phyloP scores from a whole-genome alignment of 2,113 vertebrate species.

The Sylvia atricapilla region DNA sequence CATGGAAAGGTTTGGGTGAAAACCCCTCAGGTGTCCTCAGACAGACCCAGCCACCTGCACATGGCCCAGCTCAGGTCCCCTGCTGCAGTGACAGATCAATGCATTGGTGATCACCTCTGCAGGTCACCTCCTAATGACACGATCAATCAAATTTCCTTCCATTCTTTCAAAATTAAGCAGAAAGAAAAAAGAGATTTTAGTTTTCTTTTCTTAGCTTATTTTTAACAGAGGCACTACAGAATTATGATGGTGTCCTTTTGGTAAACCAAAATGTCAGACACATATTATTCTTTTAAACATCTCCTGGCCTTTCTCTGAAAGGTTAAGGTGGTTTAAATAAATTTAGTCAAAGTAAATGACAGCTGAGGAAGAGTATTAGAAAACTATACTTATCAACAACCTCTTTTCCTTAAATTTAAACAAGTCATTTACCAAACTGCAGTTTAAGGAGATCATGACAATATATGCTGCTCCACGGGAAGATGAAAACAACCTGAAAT shows the following conservation, averaged over 20 bases:
- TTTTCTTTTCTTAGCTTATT: conserved; percentile 68
- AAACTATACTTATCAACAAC: conserved; percentile 70
- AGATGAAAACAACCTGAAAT: conserved; percentile 47
- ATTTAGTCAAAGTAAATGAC: conserved; percentile 78
- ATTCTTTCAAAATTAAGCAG: conserved; percentile 50
- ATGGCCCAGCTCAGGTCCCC: neutral
- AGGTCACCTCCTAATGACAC: conserved; percentile 26
- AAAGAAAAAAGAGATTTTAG: conserved; percentile 60
- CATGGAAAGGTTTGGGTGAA: neutral
- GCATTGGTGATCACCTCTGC: neutral
- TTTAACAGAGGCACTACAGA: conserved; percentile 68
- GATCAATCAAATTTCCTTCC: conserved; percentile 12
- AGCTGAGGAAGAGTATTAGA: conserved; percentile 71
- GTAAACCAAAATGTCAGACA: conserved; percentile 76
- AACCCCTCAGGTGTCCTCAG: neutral
- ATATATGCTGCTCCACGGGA: neutral
- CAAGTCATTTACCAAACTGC: conserved; percentile 69
- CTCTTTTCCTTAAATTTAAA: conserved; percentile 72
- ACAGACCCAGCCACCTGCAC: neutral
- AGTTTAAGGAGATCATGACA: conserved; percentile 54
- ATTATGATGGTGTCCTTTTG: conserved; percentile 74
- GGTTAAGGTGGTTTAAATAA: conserved; percentile 79
- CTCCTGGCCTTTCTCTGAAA: conserved; percentile 74
- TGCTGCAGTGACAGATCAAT: neutral
- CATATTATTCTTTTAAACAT: conserved; percentile 72